Conservation (phyloP, 2,797 vertebrate species). For the Sebastes glaucus region DNA sequence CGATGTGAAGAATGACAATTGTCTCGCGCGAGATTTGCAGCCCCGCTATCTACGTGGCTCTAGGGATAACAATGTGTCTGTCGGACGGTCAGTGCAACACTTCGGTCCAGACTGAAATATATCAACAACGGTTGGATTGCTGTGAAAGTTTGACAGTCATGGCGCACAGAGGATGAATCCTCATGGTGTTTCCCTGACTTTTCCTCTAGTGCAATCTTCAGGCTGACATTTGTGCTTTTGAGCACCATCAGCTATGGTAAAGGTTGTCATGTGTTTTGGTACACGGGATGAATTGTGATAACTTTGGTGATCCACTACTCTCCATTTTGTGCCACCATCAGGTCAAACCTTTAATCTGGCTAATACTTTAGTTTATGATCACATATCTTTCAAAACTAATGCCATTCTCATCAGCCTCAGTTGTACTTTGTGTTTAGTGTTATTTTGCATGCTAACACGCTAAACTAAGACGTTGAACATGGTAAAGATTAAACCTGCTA, state of each 20-base stretch:
- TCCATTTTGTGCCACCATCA: background rate
- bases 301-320: background rate
- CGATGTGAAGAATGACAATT: slow-evolving; percentile 22
- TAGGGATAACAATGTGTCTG: background rate
- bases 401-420: background rate
- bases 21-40: background rate
- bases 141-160: background rate
- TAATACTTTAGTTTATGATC: background rate
- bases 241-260: background rate
- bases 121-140: background rate
- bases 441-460: background rate
- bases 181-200: background rate
- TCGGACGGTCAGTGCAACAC: background rate
- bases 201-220: background rate
- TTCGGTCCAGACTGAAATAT: background rate
- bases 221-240: background rate
- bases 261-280: background rate
- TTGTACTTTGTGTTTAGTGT: background rate
- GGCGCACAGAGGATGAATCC: background rate
- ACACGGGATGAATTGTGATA: background rate
- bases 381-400: background rate
- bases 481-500: background rate
- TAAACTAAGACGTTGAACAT: background rate
- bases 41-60: background rate
- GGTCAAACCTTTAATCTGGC: background rate